Base-by-base conservation (phyloP, 1,140 invertebrate genomes). In the Rhizoglyphus robini region DNA sequence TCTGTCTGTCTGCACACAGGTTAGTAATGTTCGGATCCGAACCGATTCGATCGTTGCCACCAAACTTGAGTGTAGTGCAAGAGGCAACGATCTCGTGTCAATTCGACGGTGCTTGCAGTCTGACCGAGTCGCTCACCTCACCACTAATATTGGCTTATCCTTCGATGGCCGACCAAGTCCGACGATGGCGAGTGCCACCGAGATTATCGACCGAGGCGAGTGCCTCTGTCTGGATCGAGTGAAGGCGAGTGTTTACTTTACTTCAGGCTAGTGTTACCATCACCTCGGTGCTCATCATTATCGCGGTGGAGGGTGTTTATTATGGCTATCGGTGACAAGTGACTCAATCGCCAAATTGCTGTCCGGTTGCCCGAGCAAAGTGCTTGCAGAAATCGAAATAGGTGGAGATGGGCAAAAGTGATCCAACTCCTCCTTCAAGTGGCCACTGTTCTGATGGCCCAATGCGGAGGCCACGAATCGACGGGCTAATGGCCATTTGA, bases 271-370 rank as follows among this genome's bases (percentile, higher is more conserved):
- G 36, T 41, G 36, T 8, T 41, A 41, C 36, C 36, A n/a, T n/a
- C n/a, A n/a, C n/a, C n/a, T n/a, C n/a, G n/a, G n/a, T 41, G 36
- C 18, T 41, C 36, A 41, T 41, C 36, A 41, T 41, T 41, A 41
- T 41, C 36, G 36, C 18, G 8, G 23, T 20, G 8, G 51, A 54
- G 51, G 51, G 51, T 54, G 51, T 54, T 54, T 54, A 54, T 54
- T 54, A 27, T 54, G 51, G 51, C 51, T 25, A 8, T 54, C 51
- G 51, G 51, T 54, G 51, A 54, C 51, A 54, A 32, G 51, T 32
- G 51, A 15, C 36, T 18, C 8, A n/a, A n/a, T n/a, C n/a, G n/a
- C n/a, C n/a, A n/a, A n/a, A 41, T 11, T 18, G 18, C 36, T 41
- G 36, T 41, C 36, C 36, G 18, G 8, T 41, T 11, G 8, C 8